Evolutionary conservation across 1,140 invertebrate genomes (phyloP).

Genomic region (Thalassaphorura encarpata): DNA sequence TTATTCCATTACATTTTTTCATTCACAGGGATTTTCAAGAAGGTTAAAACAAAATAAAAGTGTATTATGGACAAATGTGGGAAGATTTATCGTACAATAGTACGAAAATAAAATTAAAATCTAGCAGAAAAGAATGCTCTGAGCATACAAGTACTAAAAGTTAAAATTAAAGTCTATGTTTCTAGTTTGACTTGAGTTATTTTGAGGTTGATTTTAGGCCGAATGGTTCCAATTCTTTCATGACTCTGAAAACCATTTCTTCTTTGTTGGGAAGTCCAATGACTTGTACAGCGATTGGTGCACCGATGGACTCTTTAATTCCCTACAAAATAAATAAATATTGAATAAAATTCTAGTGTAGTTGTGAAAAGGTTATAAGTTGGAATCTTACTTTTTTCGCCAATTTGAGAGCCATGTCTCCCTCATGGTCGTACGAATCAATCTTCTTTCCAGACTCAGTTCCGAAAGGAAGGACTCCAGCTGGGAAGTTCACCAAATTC

Average conservation of each 20-base stretch:
- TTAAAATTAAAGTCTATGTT: no score
- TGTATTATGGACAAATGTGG: no score
- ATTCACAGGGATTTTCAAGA: no score
- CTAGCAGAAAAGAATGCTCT: no score
- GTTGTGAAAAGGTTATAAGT: not conserved
- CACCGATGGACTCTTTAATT: slow-evolving; percentile 29
- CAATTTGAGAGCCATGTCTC: slow-evolving; percentile 28
- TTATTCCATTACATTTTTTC: no score
- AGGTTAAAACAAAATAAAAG: no score
- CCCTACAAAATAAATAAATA: slow-evolving; percentile 10
- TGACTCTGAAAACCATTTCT: slow-evolving; percentile 36
- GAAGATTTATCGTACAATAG: no score
- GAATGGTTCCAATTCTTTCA: slow-evolving; percentile 34
- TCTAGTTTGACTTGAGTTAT: no score
- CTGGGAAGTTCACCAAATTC: slow-evolving; percentile 27
- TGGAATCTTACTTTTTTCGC: slow-evolving; percentile 21
- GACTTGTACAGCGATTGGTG: slow-evolving; percentile 39
- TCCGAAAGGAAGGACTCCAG: slow-evolving; percentile 27
- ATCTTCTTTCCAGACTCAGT: slow-evolving; percentile 26
- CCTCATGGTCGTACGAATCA: slow-evolving; percentile 20
- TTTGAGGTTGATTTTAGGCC: no score
- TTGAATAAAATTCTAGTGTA: not conserved
- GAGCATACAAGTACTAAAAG: no score
- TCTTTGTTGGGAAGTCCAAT: slow-evolving; percentile 38
- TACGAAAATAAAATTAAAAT: no score